Percentiles rank a stretch among this genome's conserved stretches.
Evolutionary conservation across 2,113 vertebrate genomes (phyloP).

Genomic region (Cyanoderma ruficeps): DNA sequence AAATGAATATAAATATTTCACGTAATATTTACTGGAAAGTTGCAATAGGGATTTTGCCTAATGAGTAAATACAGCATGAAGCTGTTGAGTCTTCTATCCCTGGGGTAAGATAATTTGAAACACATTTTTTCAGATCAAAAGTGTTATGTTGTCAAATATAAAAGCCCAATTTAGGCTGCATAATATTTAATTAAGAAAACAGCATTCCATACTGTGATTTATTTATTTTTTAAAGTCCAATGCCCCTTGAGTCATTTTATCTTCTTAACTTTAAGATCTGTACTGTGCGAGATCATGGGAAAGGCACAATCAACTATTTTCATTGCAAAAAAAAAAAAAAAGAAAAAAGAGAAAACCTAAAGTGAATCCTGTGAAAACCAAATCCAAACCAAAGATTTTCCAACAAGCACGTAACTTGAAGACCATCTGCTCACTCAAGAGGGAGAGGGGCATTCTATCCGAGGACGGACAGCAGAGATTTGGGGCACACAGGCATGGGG

Average conservation of each 20-base stretch:
- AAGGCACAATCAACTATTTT: slow-evolving; percentile 32
- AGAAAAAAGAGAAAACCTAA: background rate
- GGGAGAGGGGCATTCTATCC: accelerated
- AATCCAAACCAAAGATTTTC: background rate
- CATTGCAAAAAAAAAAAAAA: background rate
- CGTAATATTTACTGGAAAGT: slow-evolving; percentile 47
- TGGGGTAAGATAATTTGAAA: slow-evolving; percentile 47
- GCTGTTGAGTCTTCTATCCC: slow-evolving; percentile 36
- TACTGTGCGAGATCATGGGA: slow-evolving; percentile 42
- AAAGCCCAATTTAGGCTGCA: slow-evolving; percentile 33
- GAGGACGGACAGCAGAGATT: background rate
- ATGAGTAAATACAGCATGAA: slow-evolving; percentile 58
- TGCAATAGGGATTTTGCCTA: slow-evolving; percentile 40
- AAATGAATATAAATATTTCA: slow-evolving; percentile 42
- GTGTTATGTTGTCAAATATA: slow-evolving; percentile 49
- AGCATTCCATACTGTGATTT: slow-evolving; percentile 41
- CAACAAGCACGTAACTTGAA: background rate
- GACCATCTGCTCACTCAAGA: background rate
- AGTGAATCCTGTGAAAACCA: slow-evolving; percentile 20
- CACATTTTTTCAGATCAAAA: slow-evolving; percentile 68
- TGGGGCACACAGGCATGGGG: no score
- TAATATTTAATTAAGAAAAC: slow-evolving; percentile 54
- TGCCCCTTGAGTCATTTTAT: slow-evolving; percentile 60
- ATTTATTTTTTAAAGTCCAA: slow-evolving; percentile 58
- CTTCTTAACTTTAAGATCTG: slow-evolving; percentile 48